Percentiles rank a stretch among this genome's conserved stretches.
phyloP scores from a whole-genome alignment of 2,113 vertebrate genomes.

The Pelobates fuscus region DNA sequence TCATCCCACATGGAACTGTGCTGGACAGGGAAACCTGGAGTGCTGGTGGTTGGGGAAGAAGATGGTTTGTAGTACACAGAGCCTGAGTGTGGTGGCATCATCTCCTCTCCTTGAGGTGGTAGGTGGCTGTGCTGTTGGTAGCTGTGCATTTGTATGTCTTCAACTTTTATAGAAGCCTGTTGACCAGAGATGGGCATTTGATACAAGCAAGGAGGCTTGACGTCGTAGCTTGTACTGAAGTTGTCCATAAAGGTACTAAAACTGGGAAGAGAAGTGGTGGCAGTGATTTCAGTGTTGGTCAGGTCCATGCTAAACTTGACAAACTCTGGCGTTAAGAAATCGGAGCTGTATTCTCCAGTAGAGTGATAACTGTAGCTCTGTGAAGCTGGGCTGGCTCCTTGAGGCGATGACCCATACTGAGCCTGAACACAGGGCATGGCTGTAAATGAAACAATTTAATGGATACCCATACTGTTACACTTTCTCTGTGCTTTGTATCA shows the following conservation, averaged over 20 bases:
- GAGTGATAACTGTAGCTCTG: constrained; percentile 99
- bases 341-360: constrained; percentile 98
- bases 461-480: constrained; percentile 67
- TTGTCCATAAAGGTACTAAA: constrained; percentile 99
- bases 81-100: constrained; percentile 87
- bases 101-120: constrained; percentile 88
- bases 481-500: constrained; percentile 53
- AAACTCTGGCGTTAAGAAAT: constrained; percentile 98
- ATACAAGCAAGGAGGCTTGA: constrained; percentile 98
- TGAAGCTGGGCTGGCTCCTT: constrained; percentile 98
- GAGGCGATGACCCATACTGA: constrained; percentile 99
- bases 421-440: constrained; percentile 99
- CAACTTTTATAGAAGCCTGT: constrained; percentile 97
- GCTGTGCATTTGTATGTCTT: constrained; percentile 96
- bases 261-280: constrained; percentile 97
- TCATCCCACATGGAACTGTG: constrained; percentile 95
- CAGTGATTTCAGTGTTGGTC: constrained; percentile 99
- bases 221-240: constrained; percentile 96
- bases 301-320: constrained; percentile 99
- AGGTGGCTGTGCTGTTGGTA: constrained; percentile 93
- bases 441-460: constrained; percentile 80
- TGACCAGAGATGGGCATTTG: constrained; percentile 95
- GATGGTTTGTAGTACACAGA: constrained; percentile 97
- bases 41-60: constrained; percentile 87
- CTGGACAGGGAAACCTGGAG: constrained; percentile 93